Percentiles rank a stretch among this genome's conserved stretches.
phyloP scores from a whole-genome alignment of 2,888 invertebrate genomes.

The Patella pellucida region DNA sequence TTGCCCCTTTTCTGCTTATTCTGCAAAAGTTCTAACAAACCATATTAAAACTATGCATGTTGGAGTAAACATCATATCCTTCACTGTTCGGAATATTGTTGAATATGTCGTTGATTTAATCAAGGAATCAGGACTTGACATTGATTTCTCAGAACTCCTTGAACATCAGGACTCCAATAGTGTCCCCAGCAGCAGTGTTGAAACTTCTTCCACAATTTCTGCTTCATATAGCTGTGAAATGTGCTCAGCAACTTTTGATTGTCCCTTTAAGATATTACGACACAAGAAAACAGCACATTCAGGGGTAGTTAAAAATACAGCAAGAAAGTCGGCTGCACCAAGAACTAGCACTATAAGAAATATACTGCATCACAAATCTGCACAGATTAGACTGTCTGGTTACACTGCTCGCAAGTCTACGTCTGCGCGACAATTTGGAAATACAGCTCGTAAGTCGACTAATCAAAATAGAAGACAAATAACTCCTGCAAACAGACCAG shows the following conservation, averaged over 20 bases:
- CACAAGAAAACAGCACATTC: neutral
- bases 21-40: neutral
- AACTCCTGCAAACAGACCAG: neutral
- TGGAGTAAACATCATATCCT: neutral
- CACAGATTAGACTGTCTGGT: neutral
- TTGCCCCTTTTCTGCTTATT: neutral
- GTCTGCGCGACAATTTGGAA: neutral
- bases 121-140: neutral
- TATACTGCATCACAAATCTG: neutral
- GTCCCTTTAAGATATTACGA: slow-evolving; percentile 1
- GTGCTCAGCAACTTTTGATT: neutral
- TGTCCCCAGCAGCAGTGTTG: neutral
- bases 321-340: neutral
- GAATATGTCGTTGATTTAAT: neutral
- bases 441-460: neutral
- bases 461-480: neutral
- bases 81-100: neutral
- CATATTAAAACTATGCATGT: neutral
- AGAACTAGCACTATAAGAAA: neutral
- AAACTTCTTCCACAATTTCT: neutral
- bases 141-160: neutral
- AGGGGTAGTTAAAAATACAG: neutral
- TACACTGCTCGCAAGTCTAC: neutral
- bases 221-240: neutral
- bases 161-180: neutral